Evolutionary conservation across 2,113 vertebrate species (phyloP), one percentile per base, ranked within the genome.

Genomic region (Motacilla alba): DNA sequence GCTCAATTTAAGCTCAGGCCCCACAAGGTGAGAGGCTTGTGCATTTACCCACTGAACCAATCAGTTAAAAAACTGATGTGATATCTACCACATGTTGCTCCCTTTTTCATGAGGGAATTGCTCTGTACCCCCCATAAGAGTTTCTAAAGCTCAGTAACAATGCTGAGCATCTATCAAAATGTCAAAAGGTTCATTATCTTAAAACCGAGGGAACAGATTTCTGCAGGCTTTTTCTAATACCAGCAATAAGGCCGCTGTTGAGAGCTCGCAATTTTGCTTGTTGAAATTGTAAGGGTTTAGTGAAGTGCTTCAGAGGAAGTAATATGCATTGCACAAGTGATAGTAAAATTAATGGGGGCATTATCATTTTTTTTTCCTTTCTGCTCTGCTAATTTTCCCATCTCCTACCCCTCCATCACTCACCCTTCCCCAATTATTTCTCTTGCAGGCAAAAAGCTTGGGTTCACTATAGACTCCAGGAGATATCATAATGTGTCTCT

Each of bases 401-500:
- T 78, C 72, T 94, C 94, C 94, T 81, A 86, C 95, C 86, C 58
- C 77, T 75, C 64, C 72, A 67, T 78, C 91, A 87, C 52, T 96
- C 89, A 89, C 49, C 52, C 52, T 95, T 93, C 75, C 59, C 46
- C 72, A 43, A 1, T 87, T 83, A 78, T 74, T 85, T 94, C 69
- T 87, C 72, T 62, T 90, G 53, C 91, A 99, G 99, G 98, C 72
- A 96, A 97, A 96, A 99, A 98, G 88, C 95, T 99, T 66, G 98
- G 98, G 21, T 98, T 99, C 85, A 98, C 98, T 24, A 94, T 96
- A 24, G 98, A 98, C 30, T 97, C 94, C 24, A 98, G 98, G 87
- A 99, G 98, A 91, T 97, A 99, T 90, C 97, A 97, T 96, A 98
- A 98, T 31, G 94, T 98, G 60, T 98, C 98, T 70, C 94, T 99